A percentile compares a stretch with the other conserved stretches of the same genome.
phyloP scores from a whole-genome alignment of 1,140 invertebrate species.

The Nymphalis io region DNA sequence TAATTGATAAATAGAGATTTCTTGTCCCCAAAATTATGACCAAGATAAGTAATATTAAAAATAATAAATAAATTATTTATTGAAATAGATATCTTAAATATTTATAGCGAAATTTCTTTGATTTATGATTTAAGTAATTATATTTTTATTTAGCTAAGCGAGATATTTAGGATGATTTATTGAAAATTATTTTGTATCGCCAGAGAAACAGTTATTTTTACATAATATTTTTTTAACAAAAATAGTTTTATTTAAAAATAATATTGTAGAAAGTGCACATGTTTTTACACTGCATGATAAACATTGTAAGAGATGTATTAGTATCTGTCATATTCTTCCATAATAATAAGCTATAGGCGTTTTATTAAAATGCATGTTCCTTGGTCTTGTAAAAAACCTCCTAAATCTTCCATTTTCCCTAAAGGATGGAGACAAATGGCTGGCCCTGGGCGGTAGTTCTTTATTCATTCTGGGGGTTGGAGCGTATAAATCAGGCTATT shows the following conservation, averaged over 20 bases:
- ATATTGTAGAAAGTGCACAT: not conserved
- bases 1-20: constrained; percentile 17
- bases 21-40: constrained; percentile 6
- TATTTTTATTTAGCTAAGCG: not conserved
- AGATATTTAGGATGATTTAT: too few relatives aligned
- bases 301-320: constrained; percentile 2
- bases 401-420: constrained; percentile 67
- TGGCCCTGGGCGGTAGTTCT: constrained; percentile 48
- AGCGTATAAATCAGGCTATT: constrained; percentile 57
- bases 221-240: too few relatives aligned
- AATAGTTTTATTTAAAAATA: too few relatives aligned
- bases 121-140: not conserved
- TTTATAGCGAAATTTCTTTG: constrained; percentile 3
- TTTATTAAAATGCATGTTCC: constrained; percentile 33
- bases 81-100: constrained; percentile 2
- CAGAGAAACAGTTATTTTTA: too few relatives aligned
- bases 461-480: constrained; percentile 61
- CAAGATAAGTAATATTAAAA: not conserved
- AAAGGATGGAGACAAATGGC: constrained; percentile 70
- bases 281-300: not conserved
- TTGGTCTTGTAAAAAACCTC: constrained; percentile 46
- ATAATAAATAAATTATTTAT: constrained; percentile 4
- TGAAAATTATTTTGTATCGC: too few relatives aligned
- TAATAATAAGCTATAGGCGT: constrained; percentile 28
- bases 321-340: constrained; percentile 19